Evolutionary conservation across 2,113 vertebrate genomes (phyloP).

Genomic region (Lucifuga dentata): DNA sequence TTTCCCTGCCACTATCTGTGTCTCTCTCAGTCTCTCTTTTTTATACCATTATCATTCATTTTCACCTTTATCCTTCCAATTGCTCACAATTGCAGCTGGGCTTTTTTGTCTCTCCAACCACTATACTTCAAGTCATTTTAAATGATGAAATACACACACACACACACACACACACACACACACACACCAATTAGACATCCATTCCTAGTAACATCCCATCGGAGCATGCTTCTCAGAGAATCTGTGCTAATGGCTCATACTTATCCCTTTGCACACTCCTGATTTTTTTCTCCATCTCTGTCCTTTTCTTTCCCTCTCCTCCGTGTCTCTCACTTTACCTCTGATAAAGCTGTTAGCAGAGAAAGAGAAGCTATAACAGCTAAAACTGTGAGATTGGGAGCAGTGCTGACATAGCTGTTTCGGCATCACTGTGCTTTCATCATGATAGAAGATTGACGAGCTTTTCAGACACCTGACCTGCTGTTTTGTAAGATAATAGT

Average conservation of each 20-base stretch:
- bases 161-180: conserved; percentile 6
- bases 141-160: conserved; percentile 28
- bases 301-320: conserved; percentile 3
- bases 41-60: not conserved
- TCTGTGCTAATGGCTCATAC: conserved; percentile 57
- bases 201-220: not conserved
- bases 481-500: conserved; percentile 61
- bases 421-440: conserved; percentile 37
- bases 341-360: conserved; percentile 35
- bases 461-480: conserved; percentile 56
- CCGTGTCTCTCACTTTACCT: conserved; percentile 4
- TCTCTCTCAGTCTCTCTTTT: not conserved
- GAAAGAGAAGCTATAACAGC: conserved; percentile 52
- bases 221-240: conserved; percentile 26
- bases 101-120: not conserved
- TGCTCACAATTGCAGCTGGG: no score
- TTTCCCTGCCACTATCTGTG: conserved; percentile 10
- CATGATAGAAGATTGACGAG: conserved; percentile 61
- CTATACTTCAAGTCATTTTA: conserved; percentile 1
- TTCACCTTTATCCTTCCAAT: not conserved
- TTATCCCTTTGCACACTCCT: conserved; percentile 46
- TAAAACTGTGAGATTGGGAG: conserved; percentile 60
- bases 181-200: conserved; percentile 12
- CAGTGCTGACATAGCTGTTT: conserved; percentile 59
- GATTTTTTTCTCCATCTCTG: not conserved